These are phyloP conservation scores for Stegophylla sp. DNA, from an alignment of 2,888 invertebrate genomes.

Conservation along the genomic window DNA sequence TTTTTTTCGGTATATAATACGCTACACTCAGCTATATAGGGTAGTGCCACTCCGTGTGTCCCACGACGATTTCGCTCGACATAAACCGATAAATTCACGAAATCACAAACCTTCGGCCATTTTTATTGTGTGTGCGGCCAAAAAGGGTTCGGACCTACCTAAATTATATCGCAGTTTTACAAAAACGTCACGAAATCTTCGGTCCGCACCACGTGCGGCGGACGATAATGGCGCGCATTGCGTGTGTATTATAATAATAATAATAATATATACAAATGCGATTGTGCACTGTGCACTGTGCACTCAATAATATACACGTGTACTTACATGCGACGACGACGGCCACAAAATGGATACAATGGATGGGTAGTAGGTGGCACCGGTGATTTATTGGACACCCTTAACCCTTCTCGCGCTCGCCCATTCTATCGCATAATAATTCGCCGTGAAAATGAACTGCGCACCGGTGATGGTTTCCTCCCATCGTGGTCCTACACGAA, in stretches of 20 bases:
- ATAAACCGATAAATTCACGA: constrained; percentile 56
- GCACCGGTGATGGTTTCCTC: background rate
- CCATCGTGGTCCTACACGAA: background rate
- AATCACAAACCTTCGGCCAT: constrained; percentile 2
- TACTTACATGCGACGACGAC: background rate
- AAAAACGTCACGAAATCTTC: constrained; percentile 51
- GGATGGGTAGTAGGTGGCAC: constrained; percentile 8
- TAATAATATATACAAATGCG: too few relatives aligned
- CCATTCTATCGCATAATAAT: constrained; percentile 26
- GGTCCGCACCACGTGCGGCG: constrained; percentile 9
- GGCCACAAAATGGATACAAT: background rate
- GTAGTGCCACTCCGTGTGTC: constrained; percentile 43
- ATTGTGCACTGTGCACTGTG: too few relatives aligned
- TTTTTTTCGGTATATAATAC: too few relatives aligned
- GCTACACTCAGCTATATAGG: background rate
- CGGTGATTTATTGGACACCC: constrained; percentile 51
- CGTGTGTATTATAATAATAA: background rate
- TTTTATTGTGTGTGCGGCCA: constrained; percentile 31
- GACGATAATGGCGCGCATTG: background rate
- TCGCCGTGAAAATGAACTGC: constrained; percentile 47
- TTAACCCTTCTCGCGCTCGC: constrained; percentile 42
- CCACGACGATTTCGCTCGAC: constrained; percentile 52
- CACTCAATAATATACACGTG: background rate
- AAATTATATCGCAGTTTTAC: constrained; percentile 34
- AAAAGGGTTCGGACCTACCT: constrained; percentile 37